Conservation (phyloP, 2,113 vertebrate species). For the Tor tambroides region DNA sequence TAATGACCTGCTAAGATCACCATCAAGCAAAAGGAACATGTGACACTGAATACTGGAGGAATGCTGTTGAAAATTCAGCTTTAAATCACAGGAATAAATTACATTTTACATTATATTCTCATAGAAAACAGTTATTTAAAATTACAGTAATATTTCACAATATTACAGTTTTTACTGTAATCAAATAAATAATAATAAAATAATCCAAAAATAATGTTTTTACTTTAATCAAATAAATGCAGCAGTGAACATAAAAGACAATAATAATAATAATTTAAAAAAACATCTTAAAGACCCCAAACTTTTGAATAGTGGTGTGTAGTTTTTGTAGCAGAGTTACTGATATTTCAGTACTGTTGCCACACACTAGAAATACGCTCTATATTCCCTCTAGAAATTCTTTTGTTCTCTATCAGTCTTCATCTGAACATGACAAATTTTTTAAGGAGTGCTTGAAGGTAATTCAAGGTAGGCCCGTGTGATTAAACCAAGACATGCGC, state of each 20-base stretch:
- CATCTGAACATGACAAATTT: not conserved
- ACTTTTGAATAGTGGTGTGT: not conserved
- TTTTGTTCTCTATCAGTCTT: constrained; percentile 9
- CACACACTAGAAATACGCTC: not conserved
- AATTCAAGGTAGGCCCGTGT: constrained; percentile 5
- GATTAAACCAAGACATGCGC: constrained; percentile 9
- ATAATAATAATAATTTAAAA: too few relatives aligned
- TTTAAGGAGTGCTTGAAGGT: constrained; percentile 17
- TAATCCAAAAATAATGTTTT: too few relatives aligned
- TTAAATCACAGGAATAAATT: not conserved
- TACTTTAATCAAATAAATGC: not conserved
- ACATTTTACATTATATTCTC: not conserved
- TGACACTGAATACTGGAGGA: not conserved
- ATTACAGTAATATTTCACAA: not conserved
- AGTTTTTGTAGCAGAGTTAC: not conserved
- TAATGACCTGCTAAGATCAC: constrained; percentile 22
- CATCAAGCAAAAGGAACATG: not conserved
- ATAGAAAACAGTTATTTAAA: not conserved
- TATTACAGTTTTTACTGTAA: not conserved
- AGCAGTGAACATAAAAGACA: not conserved
- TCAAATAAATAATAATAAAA: not conserved
- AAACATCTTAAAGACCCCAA: not conserved
- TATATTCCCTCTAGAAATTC: not conserved
- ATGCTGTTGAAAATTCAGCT: not conserved
- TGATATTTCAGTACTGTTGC: not conserved